Base-by-base conservation (phyloP, 2,888 invertebrate genomes). In the Andrena marginata region DNA sequence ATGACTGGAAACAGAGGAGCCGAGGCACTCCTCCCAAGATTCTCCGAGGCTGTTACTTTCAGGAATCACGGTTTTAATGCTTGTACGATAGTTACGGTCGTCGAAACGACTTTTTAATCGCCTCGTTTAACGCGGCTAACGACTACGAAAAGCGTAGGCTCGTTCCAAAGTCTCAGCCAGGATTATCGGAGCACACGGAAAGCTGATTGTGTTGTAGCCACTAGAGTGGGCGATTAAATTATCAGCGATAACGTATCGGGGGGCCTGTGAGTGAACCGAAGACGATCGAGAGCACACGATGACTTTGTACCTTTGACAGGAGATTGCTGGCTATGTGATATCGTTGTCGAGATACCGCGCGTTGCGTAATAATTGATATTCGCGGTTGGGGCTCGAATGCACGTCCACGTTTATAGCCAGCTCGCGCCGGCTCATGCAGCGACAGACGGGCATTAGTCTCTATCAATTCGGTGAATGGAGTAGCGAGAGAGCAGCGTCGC, bases 401-500 rank as follows among this genome's bases (percentile, higher is more conserved):
- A 20, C 7, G 16, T 49, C 4, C 13, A 4, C 16, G 0, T 51
- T 49, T 3, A 13, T 56, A 81, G 71, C 73, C 59, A 29, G 65
- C 54, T 35, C 4, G 59, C 56, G 71, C n/a, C 10, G 80, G 75
- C 70, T 77, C 26, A 56, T 63, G 31, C 77, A 51, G 26, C 73
- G 64, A 77, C 76, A 76, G 60, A 72, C 48, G 68, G 82, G 85
- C 85, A 90, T 90, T 89, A 89, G 84, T 90, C 89, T 87, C 87
- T 86, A 90, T 89, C 88, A 89, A 87, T 89, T 85, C 77, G 73
- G 65, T 85, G 85, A 91, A 90, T 87, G 80, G 85, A 87, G 76
- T 80, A 74, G 80, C 20, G 70, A 76, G 78, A 63, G 65, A 70
- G 59, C 73, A 69, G 33, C 70, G 68, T 64, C 59, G 84, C 68